A percentile compares a stretch with the other conserved stretches of the same genome.
These are phyloP conservation scores for Xestia c-nigrum DNA, from an alignment of 2,888 invertebrate genomes.

Conservation along the genomic window DNA sequence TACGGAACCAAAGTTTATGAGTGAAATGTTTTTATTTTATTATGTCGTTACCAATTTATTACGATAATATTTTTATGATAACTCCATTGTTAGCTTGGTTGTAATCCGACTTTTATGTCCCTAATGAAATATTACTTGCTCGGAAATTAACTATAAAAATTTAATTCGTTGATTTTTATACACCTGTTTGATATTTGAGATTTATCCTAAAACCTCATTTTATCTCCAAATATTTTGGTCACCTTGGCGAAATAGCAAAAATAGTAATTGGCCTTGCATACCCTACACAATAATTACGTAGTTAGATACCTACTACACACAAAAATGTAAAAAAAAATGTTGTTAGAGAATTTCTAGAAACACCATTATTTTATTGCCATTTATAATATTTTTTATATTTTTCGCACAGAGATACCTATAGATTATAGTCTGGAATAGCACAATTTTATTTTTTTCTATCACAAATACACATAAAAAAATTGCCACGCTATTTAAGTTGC, in stretches of 20 bases:
- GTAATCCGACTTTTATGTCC: conserved; percentile 61
- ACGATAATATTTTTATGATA: conserved; percentile 66
- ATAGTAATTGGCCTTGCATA: too few species aligned
- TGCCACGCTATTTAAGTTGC: background rate
- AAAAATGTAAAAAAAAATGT: background rate
- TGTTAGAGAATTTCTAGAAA: background rate
- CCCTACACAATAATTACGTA: background rate
- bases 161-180: conserved; percentile 45
- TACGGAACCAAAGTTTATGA: conserved; percentile 47
- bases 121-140: conserved; percentile 58
- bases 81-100: conserved; percentile 53
- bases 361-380: background rate
- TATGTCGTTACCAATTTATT: conserved; percentile 62
- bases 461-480: too few species aligned
- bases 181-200: conserved; percentile 23
- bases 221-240: background rate
- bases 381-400: background rate
- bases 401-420: too few species aligned
- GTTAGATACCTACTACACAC: background rate
- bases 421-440: too few species aligned
- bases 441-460: too few species aligned
- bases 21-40: conserved; percentile 64
- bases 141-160: conserved; percentile 43
- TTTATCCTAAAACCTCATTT: background rate
- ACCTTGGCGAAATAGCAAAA: background rate